These are phyloP conservation scores for Alethe diademata DNA, from an alignment of 2,113 vertebrate genomes.

Conservation along the genomic window DNA sequence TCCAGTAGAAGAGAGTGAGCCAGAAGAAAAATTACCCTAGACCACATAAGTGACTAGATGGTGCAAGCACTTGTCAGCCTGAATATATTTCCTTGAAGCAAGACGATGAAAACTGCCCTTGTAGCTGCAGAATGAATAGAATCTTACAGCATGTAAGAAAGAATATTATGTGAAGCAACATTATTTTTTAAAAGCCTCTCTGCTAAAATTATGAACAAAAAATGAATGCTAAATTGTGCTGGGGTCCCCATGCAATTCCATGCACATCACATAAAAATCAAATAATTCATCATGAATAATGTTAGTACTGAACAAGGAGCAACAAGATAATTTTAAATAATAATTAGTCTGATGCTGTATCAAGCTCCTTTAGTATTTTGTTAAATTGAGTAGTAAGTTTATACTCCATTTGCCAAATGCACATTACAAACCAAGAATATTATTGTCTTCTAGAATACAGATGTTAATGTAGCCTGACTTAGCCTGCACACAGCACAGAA, in stretches of 20 bases:
- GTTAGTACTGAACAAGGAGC: constrained; percentile 2
- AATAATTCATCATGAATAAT: constrained; percentile 41
- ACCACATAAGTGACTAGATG: neutral
- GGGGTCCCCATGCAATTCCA: neutral
- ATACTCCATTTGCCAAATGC: constrained; percentile 20
- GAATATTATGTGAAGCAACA: constrained; percentile 29
- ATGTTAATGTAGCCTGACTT: neutral
- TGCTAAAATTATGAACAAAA: constrained; percentile 22
- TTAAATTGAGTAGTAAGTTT: constrained; percentile 40
- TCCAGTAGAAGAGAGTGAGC: neutral
- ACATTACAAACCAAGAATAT: neutral
- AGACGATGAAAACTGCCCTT: neutral
- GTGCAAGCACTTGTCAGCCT: constrained; percentile 16
- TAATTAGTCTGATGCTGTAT: constrained; percentile 21
- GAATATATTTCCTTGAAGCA: neutral
- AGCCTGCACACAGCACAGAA: neutral
- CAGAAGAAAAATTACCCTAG: neutral
- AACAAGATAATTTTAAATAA: constrained; percentile 56
- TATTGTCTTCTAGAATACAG: neutral
- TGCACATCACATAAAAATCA: constrained; percentile 15
- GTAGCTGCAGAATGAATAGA: constrained; percentile 15
- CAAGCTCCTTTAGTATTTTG: constrained; percentile 11
- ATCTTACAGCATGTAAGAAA: constrained; percentile 21
- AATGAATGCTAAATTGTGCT: constrained; percentile 26
- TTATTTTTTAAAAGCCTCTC: constrained; percentile 40